Evolutionary conservation across 2,797 vertebrate species (phyloP), one percentile per base, ranked within the genome.

Genomic region (Micromesistius poutassou): DNA sequence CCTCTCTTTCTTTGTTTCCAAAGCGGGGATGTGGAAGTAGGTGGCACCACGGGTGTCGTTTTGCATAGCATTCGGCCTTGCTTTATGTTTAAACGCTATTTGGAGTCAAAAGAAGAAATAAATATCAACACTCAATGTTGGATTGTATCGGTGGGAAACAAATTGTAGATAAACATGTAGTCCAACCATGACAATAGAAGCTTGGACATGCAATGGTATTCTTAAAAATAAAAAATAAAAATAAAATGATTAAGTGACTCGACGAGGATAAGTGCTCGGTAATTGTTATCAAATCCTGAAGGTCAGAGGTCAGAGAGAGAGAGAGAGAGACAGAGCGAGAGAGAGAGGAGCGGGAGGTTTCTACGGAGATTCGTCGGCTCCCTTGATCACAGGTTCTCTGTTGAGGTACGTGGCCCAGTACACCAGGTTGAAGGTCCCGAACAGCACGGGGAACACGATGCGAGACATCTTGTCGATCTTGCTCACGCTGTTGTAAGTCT

Each of bases 401-500:
- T 97, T 97, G 78, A 98, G 93, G 92, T 98, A 98, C 0, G 96
- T 98, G 66, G 96, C 96, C 97, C 97, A 98, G 90, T 98, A 98
- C 77, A 97, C 96, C 19, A 97, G 93, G 89, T 98, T 98, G 90
- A 98, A 98, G 86, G 96, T 96, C 84, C 96, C 96, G 68, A 98
- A 98, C 36, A 97, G 91, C 82, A 98, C 92, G 0, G 97, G 97
- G 78, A 98, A 97, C 75, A 98, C 94, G 86, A 98, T 96, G 80
- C 97, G 94, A 5, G 97, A 96, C 96, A 97, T 96, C 89, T 97
- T 97, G 91, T 98, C 96, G 30, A 98, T 98, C 91, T 96, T 97
- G 92, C 97, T 98, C 88, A 97, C 96, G 82, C 97, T 98, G 93
- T 98, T 98, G 86, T 97, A 98, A 76, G 97, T 97, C 91, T 98